phyloP scores from a whole-genome alignment of 2,888 invertebrate genomes.

The Peribatodes rhomboidaria region DNA sequence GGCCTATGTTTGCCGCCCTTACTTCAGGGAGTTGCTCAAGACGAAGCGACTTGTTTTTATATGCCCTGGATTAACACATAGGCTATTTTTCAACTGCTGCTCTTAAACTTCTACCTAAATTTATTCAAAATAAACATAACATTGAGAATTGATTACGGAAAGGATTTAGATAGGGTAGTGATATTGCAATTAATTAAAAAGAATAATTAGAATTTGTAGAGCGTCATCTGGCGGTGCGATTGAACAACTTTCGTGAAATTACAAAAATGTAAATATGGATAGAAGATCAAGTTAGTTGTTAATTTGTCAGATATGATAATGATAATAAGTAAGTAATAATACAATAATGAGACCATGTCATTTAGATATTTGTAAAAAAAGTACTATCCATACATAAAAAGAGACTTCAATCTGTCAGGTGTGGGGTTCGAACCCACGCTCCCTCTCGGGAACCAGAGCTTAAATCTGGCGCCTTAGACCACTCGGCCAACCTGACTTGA shows the following conservation, averaged over 20 bases:
- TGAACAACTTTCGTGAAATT: background rate
- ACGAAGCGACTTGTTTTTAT: constrained; percentile 86
- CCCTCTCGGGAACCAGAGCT: constrained; percentile 93
- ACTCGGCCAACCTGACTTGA: constrained; percentile 91
- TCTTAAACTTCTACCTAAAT: too few species aligned
- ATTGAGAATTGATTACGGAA: too few species aligned
- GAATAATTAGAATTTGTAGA: background rate
- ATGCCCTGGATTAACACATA: too few species aligned
- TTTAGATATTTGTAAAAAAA: background rate
- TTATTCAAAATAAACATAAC: too few species aligned
- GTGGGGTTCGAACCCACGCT: constrained; percentile 95
- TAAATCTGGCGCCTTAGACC: constrained; percentile 95
- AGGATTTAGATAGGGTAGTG: background rate
- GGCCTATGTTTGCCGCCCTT: constrained; percentile 96
- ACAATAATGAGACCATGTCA: background rate
- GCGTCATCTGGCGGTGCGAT: constrained; percentile 12
- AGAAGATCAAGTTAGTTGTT: too few species aligned
- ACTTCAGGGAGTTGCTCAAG: constrained; percentile 96
- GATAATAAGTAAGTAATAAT: background rate
- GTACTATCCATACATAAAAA: constrained; percentile 10
- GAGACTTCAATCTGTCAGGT: constrained; percentile 84
- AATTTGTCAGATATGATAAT: too few species aligned
- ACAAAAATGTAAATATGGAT: too few species aligned
- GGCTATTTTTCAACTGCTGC: too few species aligned
- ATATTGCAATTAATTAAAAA: background rate